phyloP scores from a whole-genome alignment of 1,140 invertebrate genomes.

The Drosophila pseudoobscura region DNA sequence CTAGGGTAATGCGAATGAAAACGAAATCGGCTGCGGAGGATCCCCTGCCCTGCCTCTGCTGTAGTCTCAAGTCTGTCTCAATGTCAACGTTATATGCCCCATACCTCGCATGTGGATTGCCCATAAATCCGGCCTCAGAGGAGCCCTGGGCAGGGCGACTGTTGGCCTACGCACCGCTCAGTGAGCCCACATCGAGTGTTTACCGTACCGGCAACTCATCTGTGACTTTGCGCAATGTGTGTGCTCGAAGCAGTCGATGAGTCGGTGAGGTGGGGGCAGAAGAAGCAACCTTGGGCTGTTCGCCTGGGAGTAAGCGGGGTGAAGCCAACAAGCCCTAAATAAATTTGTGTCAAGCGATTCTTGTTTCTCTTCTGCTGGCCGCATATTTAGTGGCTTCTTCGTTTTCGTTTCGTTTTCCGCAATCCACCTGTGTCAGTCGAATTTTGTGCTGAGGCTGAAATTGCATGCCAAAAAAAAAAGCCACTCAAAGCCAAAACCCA shows the following conservation, averaged over 20 bases:
- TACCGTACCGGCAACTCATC: conserved; percentile 39
- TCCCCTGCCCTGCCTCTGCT: conserved; percentile 16
- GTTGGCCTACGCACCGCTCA: conserved; percentile 3
- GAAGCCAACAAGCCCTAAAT: conserved; percentile 45
- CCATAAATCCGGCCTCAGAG: conserved; percentile 60
- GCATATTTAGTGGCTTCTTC: conserved; percentile 25
- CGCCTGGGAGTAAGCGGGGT: conserved; percentile 9
- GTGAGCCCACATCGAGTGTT: conserved; percentile 9
- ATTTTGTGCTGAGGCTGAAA: conserved; percentile 71
- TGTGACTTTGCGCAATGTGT: neutral
- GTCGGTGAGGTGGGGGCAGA: no score
- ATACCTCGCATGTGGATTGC: conserved; percentile 55
- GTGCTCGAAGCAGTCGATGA: no score
- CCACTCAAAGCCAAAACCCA: conserved; percentile 15
- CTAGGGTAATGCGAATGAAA: conserved; percentile 61
- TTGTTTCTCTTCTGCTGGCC: conserved; percentile 35
- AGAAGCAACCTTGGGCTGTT: conserved; percentile 12
- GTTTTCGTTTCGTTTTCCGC: conserved; percentile 43
- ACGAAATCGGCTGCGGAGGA: conserved; percentile 40
- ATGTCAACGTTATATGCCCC: conserved; percentile 46
- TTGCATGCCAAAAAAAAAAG: conserved; percentile 51
- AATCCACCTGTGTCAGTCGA: conserved; percentile 66
- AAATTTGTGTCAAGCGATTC: conserved; percentile 67
- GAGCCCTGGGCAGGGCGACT: conserved; percentile 15
- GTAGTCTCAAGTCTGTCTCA: conserved; percentile 27